Evolutionary conservation across 2,888 invertebrate genomes (phyloP), one percentile per base, ranked within the genome.

Genomic region (Sphecodes monilicornis): DNA sequence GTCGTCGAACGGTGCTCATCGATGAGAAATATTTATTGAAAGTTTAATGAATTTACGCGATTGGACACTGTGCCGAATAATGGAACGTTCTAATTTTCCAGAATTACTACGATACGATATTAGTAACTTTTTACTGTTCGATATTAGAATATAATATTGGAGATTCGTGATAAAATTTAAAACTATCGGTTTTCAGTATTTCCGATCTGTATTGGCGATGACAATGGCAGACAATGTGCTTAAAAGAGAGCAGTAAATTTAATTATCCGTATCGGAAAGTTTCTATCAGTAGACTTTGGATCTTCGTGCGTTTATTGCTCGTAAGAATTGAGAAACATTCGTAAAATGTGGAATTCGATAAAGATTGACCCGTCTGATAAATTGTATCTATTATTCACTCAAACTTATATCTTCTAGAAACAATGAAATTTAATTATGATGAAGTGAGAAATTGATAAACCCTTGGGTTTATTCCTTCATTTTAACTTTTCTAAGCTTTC

Each of bases 11-110:
- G 36, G 1, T 36, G 22, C 3, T 22, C 32, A 22, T 66, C 64
- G 64, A 66, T 32, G 18, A 32, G 36, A 66, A 66, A 66, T 36
- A 66, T 66, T 66, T 66, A 11, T 36, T 32, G 22, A 66, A 66
- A 22, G 64, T 66, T 66, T 66, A 66, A 66, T 36, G 32, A 66
- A 66, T 32, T 66, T 36, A 66, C 10, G 8, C 3, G 64, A 18
- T 0, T 32, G 32, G 22, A 3, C 32, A 3, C 32, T 3, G 32
- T 3, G 32, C 36, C 36, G 64, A 32, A 36, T 66, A 66, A 66
- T 36, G 32, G 64, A 32, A 18, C 22, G 32, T 66, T 22, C 36
- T 66, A 36, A 66, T 36, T 66, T 66, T 36, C 64, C 32, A 66
- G 32, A 1, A 22, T 36, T 36, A 66, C 29, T 60, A 29, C 2